Base-by-base conservation (phyloP, 2,113 vertebrate species). In the Lepus timidus region DNA sequence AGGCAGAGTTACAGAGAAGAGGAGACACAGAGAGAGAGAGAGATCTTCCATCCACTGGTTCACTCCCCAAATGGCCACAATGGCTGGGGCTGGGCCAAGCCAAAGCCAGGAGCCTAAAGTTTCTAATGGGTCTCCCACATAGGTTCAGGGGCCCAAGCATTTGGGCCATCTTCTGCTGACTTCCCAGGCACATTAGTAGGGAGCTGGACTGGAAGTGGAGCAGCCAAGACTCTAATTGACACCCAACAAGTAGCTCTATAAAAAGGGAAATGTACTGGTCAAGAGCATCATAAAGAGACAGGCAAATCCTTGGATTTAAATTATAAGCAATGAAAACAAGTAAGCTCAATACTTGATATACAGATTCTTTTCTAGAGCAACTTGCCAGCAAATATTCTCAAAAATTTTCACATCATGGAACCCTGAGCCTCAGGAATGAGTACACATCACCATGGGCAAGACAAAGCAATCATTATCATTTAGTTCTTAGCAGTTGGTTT, bases 241-340 rank as follows among this genome's bases (percentile, higher is more conserved):
- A 44, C 44, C 44, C 9, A 11, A 85, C 74, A 36, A 88, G 78
- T 33, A 81, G 3, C n/a, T 88, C 65, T 84, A 85, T 13, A 85
- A 75, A 91, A 94, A 88, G 71, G 29, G 73, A 94, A 94, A 52
- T 94, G 71, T 55, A 83, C 58, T 74, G 36, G 27, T 55, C 49
- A 79, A 61, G 88, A 73, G 71, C 44, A 33, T 87, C 33, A 93
- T 44, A 73, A 39, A 87, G 25, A 94, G 51, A 91, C 9, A 67
- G 29, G 8, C 84, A 90, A 68, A 27, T 80, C 19, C 29, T 36
- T 75, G 67, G 52, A 22, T 61, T 76, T 94, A 44, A 86, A 49
- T 58, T 61, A 51, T 25, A 76, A 73, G 52, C 51, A 68, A 4
- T 90, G 33, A 64, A 82, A 73, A 55, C 79, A n/a, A 68, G 2